Percentiles rank a stretch among this genome's conserved stretches.
phyloP scores from a whole-genome alignment of 2,797 vertebrate genomes.

The Xiphorhynchus erythropygius region DNA sequence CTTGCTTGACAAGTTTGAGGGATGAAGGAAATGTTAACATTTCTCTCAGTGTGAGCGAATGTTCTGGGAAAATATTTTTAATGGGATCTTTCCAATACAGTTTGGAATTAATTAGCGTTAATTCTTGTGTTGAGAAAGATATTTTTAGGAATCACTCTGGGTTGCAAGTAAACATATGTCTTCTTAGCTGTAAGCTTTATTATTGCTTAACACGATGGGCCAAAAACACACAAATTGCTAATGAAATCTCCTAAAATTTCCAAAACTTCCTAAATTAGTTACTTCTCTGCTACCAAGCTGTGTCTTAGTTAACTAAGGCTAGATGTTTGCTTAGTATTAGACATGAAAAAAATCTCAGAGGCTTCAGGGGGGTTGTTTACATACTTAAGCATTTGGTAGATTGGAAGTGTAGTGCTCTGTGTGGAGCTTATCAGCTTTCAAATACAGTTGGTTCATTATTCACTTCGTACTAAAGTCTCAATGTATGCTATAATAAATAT shows the following conservation, averaged over 20 bases:
- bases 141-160: not conserved
- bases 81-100: not conserved
- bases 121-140: not conserved
- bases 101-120: not conserved
- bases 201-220: not conserved
- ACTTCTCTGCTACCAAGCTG: not conserved
- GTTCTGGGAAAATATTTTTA: not conserved
- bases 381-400: not conserved
- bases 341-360: not conserved
- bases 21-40: not conserved
- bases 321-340: not conserved
- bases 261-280: not conserved
- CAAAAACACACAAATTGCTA: not conserved
- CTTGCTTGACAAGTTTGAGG: not conserved
- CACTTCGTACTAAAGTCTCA: not conserved
- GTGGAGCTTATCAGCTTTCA: not conserved
- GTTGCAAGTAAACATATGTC: not conserved
- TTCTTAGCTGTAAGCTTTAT: not conserved
- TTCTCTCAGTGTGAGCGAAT: not conserved
- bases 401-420: not conserved
- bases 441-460: not conserved
- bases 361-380: not conserved
- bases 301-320: not conserved
- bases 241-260: not conserved
- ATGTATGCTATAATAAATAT: not conserved